Percentiles rank a stretch among this genome's conserved stretches.
These are phyloP conservation scores for Monochamus saltuarius DNA, from an alignment of 1,140 invertebrate genomes.

Conservation along the genomic window DNA sequence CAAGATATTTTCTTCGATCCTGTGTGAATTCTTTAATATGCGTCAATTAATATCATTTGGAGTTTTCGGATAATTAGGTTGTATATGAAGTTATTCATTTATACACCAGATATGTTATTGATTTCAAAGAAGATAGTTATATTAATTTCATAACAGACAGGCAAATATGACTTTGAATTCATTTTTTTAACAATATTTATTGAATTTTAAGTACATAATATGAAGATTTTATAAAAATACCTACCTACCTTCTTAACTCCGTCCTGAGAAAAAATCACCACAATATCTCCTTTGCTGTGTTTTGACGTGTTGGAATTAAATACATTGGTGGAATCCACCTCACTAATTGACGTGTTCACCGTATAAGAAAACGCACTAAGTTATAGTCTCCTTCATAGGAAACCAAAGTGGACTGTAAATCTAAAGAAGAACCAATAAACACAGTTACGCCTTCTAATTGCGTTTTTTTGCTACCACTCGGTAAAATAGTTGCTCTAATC, in stretches of 20 bases:
- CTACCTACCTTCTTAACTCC: background rate
- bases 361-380: constrained; percentile 22
- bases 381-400: constrained; percentile 23
- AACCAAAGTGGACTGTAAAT: constrained; percentile 20
- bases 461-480: constrained; percentile 13
- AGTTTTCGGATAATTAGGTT: too few relatives aligned
- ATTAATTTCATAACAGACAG: too few relatives aligned
- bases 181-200: too few relatives aligned
- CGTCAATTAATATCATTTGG: too few relatives aligned
- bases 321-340: constrained; percentile 13
- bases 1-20: too few relatives aligned
- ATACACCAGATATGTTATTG: too few relatives aligned
- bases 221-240: too few relatives aligned
- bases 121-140: too few relatives aligned
- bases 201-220: too few relatives aligned
- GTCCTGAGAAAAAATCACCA: background rate
- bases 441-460: constrained; percentile 27
- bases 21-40: too few relatives aligned
- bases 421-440: constrained; percentile 27
- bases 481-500: background rate
- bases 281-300: background rate
- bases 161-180: too few relatives aligned
- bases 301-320: constrained; percentile 17
- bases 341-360: constrained; percentile 25
- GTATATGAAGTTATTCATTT: too few relatives aligned